Percentiles rank a stretch among this genome's conserved stretches.
phyloP scores from a whole-genome alignment of 2,113 vertebrate species.

The cat (Felis catus) region DNA sequence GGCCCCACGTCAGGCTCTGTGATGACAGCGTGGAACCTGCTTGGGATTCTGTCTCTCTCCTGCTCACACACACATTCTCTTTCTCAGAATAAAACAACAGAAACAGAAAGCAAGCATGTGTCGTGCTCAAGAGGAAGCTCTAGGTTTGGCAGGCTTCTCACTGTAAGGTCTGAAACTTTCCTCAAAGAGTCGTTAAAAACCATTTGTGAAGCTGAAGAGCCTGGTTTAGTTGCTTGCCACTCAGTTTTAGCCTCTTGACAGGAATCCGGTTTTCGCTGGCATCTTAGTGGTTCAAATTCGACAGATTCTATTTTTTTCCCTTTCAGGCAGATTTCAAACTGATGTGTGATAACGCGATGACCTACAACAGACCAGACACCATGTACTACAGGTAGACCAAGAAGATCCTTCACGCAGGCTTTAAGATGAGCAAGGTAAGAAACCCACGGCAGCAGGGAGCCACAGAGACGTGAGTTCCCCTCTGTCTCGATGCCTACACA shows the following conservation, averaged over 20 bases:
- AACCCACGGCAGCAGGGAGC: constrained; percentile 40
- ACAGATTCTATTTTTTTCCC: constrained; percentile 27
- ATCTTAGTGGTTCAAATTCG: background rate
- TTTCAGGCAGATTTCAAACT: constrained; percentile 97
- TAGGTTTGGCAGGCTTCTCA: background rate
- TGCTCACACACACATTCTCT: too few species aligned
- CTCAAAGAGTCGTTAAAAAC: background rate
- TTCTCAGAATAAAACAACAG: too few species aligned
- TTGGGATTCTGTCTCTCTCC: too few species aligned
- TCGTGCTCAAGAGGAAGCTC: background rate
- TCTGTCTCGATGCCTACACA: background rate
- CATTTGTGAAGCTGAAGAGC: background rate
- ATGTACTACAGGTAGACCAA: constrained; percentile 99
- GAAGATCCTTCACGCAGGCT: constrained; percentile 98
- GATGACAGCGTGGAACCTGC: too few species aligned
- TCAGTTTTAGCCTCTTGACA: background rate
- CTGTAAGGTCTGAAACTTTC: too few species aligned
- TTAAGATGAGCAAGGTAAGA: constrained; percentile 99
- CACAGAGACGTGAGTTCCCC: background rate
- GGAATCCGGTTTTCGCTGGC: background rate
- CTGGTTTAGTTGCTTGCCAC: background rate
- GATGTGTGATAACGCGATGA: constrained; percentile 99
- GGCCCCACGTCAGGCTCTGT: too few species aligned
- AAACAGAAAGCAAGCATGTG: too few species aligned
- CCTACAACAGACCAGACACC: constrained; percentile 98